Evolutionary conservation across 37 sponge, comb jelly and placozoan species (phyloP).

Genomic region (Aphrocallistes beatrix): DNA sequence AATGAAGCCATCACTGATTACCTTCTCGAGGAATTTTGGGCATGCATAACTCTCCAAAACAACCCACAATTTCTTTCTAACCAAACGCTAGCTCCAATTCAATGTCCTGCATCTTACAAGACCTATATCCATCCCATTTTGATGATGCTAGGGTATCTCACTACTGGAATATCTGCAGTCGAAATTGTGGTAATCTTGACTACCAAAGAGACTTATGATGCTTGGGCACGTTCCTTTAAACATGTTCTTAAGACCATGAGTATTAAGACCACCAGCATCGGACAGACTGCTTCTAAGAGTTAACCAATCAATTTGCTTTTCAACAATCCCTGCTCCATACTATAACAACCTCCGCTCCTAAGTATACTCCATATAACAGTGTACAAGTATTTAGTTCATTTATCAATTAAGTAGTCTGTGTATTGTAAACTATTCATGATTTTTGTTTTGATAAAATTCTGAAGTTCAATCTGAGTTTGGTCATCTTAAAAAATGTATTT

Average conservation of each 20-base stretch:
- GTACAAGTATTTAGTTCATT: too few species aligned
- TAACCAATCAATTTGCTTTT: too few species aligned
- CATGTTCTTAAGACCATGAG: background rate
- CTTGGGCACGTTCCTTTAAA: background rate
- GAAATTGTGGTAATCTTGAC: background rate
- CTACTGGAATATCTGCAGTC: background rate
- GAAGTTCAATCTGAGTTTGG: too few species aligned
- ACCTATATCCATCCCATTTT: background rate
- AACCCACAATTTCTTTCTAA: background rate
- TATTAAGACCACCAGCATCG: background rate
- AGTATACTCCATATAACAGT: too few species aligned
- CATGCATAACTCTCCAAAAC: background rate
- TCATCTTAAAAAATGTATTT: too few species aligned
- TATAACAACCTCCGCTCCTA: too few species aligned
- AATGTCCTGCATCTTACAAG: background rate
- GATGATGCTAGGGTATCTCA: background rate
- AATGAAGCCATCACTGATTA: background rate
- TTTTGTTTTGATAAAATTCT: too few species aligned
- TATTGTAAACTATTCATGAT: too few species aligned
- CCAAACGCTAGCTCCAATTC: background rate
- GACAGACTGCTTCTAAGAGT: background rate
- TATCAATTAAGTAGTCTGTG: too few species aligned
- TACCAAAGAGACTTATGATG: background rate
- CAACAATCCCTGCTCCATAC: too few species aligned
- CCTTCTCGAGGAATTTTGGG: background rate